Evolutionary conservation across 2,888 invertebrate species (phyloP), one percentile per base, ranked within the genome.

Genomic region (Dynastes tityus): DNA sequence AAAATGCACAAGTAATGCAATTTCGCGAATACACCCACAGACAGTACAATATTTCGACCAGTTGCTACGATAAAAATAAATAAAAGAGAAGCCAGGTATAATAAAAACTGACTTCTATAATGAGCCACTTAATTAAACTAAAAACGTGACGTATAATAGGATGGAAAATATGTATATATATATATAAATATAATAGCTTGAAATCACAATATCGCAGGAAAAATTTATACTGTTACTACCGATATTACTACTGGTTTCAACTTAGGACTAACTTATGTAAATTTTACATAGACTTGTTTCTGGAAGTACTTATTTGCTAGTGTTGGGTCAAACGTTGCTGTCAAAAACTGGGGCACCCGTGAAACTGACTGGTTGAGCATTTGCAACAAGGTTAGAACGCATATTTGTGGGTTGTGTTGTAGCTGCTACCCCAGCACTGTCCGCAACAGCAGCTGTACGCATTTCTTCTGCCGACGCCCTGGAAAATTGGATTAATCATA

Each of bases 401-500:
- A 94, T 93, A 84, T 91, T 92, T 65, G 77, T 77, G 68, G 78
- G 40, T 53, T 70, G 63, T 9, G 73, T 37, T 61, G 70, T 73
- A 45, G 73, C 64, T 49, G 73, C 40, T 67, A 49, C 71, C 55
- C 78, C 65, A 40, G 27, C n/a, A 16, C 55, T 77, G 22, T 87
- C 89, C 75, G 87, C 87, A 58, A 91, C 92, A 82, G 94, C 94
- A 86, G 94, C 91, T 88, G 91, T 91, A 88, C 94, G 92, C 96
- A 96, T 96, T 85, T 95, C 95, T 82, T 94, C 94, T 83, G 92
- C 91, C 84, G 95, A 91, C 83, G 95, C 96, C 91, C 96, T 96
- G 89, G 75, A 88, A 88, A 84, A 74, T 73, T 45, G 4, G 5
- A 37, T 37, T 9, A 64, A 27, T 61, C 2, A 27, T 11, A 53